Evolutionary conservation across 2,888 invertebrate species (phyloP), one percentile per base, ranked within the genome.

Genomic region (Sesia apiformis): DNA sequence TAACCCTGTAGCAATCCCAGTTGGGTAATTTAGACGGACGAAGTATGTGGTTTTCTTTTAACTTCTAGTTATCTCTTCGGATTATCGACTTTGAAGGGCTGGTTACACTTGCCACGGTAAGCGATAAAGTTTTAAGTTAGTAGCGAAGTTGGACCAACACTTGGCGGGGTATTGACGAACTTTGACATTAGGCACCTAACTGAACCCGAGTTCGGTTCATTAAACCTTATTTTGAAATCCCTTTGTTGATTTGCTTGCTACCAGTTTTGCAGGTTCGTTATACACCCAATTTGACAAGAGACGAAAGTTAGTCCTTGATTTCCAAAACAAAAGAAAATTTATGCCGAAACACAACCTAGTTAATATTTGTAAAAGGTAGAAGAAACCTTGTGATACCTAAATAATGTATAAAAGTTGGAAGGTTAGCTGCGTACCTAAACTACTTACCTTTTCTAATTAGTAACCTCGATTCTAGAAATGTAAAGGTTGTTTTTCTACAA

Each of bases 201-300:
- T 39, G 6, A 23, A 69, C 64, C 73, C 57, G 55, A 58, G 61
- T 57, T 51, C 60, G 65, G 67, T 77, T 78, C 73, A 79, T 78
- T 79, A 78, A 68, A 67, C 66, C 69, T 76, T 74, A 74, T 69
- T n/a, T 70, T 65, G 57, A 65, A 67, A 67, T 63, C 66, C 69
- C 66, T 72, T 76, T 73, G 70, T 74, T 64, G 64, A 61, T 67
- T 56, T 68, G 23, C 67, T 70, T 69, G 64, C 67, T 61, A 63
- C 57, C 61, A 67, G 53, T 49, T 42, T 49, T 49, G 49, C 40
- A 40, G 39, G 46, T 40, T 23, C 7, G 43, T 40, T 43, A 41
- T 56, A 57, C 58, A 56, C 58, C 52, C 57, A 61, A 59, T 59
- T 63, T 60, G 56, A 52, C 59, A 42, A 50, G 38, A 4, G 23